Percentiles rank a stretch among this genome's conserved stretches.
Conservation (phyloP, 2,113 vertebrate species). For the Dicentrarchus labrax region DNA sequence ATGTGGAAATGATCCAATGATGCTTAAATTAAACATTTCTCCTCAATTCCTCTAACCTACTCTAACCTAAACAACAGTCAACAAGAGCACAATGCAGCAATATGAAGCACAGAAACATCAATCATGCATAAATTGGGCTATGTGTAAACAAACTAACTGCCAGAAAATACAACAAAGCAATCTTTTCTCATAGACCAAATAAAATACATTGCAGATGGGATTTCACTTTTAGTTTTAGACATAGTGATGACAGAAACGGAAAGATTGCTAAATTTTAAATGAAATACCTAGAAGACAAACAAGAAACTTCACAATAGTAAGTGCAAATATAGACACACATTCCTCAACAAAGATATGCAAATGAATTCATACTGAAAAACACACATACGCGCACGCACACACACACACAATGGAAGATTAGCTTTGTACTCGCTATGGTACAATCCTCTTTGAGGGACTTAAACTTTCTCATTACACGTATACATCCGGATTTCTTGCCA, state of each 20-base stretch:
- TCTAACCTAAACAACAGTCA: not conserved
- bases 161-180: not conserved
- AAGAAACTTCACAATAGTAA: not conserved
- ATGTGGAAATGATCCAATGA: not conserved
- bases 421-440: constrained; percentile 10
- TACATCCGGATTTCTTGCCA: constrained; percentile 37
- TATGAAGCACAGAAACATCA: not conserved
- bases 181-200: not conserved
- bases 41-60: no score
- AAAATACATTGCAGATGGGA: not conserved
- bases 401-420: constrained; percentile 35
- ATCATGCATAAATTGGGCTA: no score
- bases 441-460: constrained; percentile 54
- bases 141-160: not conserved
- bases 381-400: constrained; percentile 11
- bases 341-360: constrained; percentile 23
- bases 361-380: not conserved
- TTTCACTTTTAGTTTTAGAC: not conserved
- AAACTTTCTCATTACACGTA: constrained; percentile 52
- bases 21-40: not conserved
- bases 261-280: not conserved
- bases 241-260: not conserved
- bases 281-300: not conserved
- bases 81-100: no score
- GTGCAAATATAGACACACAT: constrained; percentile 1